Base-by-base conservation (phyloP, 1,140 invertebrate species). In the Lepidotrigona ventralis region DNA sequence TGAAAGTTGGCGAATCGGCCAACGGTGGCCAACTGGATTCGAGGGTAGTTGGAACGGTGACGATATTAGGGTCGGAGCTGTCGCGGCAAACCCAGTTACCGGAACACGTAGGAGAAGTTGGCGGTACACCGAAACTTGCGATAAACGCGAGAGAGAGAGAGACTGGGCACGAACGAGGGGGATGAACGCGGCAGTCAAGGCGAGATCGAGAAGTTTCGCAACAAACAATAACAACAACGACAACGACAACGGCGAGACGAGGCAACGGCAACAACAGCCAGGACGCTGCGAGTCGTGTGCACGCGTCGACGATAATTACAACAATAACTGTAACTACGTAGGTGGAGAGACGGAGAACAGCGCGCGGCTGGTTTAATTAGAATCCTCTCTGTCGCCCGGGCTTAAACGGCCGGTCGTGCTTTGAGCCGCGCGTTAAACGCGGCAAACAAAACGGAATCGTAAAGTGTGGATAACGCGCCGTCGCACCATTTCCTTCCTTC, bases 241-340 rank as follows among this genome's bases (percentile, higher is more conserved):
- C 74, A 87, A 87, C 83, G 77, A 80, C 80, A 68, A 71, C 64
- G 23, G 60, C 60, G 60, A 73, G 63, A 63, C 70, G 64, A 83
- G 39, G 6, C 80, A 63, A 64, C 79, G 63, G 39, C 83, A 46
- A 51, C 68, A 76, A 78, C 81, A 63, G 76, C 70, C 60, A 85
- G 80, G 84, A 85, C 23, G 63, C 74, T 83, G 84, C 56, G 66
- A 79, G 64, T 46, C 39, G 39, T 46, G 39, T 89, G 79, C 89
- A 90, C 89, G 89, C 89, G 88, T 81, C 89, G 88, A 91, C 89
- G 89, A 91, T 91, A 91, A 91, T 91, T 91, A 90, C 89, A 91
- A 91, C 88, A 90, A 90, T 91, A 91, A 90, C 85, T 86, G 89
- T 85, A 90, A 90, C 86, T 81, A 85, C 84, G 79, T 83, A 87